A percentile compares a stretch with the other conserved stretches of the same genome.
Evolutionary conservation across 2,888 invertebrate species (phyloP).

Genomic region (Stenoptilia bipunctidactyla): DNA sequence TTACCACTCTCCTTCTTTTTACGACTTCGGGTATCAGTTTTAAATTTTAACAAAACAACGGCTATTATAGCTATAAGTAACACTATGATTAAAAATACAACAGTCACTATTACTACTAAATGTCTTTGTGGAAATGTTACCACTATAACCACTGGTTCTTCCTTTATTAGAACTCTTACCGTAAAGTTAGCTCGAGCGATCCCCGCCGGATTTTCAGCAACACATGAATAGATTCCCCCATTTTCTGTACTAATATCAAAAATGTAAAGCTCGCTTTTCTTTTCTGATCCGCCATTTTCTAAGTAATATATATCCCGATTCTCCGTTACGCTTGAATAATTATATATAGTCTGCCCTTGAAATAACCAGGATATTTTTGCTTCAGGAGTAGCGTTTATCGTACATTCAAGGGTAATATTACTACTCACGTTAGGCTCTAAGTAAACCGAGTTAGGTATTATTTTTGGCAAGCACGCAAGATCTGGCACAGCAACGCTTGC

Average conservation of each 20-base stretch:
- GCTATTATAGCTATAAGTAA: conserved; percentile 76
- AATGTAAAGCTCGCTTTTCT: conserved; percentile 83
- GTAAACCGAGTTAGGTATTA: conserved; percentile 80
- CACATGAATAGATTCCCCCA: conserved; percentile 88
- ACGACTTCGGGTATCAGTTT: conserved; percentile 56
- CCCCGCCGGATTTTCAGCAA: conserved; percentile 89
- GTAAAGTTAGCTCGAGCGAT: conserved; percentile 85
- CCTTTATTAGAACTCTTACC: conserved; percentile 79
- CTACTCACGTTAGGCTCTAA: conserved; percentile 84
- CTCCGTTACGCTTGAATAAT: conserved; percentile 76
- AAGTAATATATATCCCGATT: conserved; percentile 76
- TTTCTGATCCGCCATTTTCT: conserved; percentile 80
- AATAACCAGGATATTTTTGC: conserved; percentile 88
- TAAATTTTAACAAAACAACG: conserved; percentile 72
- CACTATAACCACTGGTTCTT: conserved; percentile 77
- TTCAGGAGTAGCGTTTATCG: conserved; percentile 85
- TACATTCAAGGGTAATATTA: conserved; percentile 85
- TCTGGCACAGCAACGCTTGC: conserved; percentile 77
- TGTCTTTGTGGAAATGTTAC: conserved; percentile 79
- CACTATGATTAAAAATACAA: conserved; percentile 75
- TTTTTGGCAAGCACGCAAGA: conserved; percentile 85
- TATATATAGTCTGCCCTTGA: conserved; percentile 84
- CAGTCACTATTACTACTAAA: conserved; percentile 77
- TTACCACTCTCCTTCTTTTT: conserved; percentile 73
- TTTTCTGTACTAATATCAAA: conserved; percentile 83